Conservation (phyloP, 2,113 vertebrate species). For the Phyllostomus discolor region DNA sequence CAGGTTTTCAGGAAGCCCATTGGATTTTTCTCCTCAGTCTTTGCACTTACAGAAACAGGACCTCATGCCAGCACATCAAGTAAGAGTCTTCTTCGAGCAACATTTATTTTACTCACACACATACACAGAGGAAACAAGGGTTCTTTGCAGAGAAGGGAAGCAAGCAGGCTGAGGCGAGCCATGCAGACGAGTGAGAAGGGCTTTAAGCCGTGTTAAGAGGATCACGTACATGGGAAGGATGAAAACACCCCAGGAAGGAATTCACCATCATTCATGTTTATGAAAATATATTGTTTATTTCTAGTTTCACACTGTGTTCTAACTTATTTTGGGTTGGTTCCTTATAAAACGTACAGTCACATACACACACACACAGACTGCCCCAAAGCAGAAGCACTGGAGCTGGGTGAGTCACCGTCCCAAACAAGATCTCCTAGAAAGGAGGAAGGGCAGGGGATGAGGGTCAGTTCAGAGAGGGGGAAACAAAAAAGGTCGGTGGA, state of each 20-base stretch:
- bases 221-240: neutral
- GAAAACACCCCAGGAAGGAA: neutral
- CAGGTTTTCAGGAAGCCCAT: neutral
- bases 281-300: neutral
- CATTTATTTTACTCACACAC: neutral
- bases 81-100: neutral
- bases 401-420: neutral
- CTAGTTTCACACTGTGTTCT: neutral
- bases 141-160: neutral
- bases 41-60: neutral
- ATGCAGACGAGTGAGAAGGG: neutral
- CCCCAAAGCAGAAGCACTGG: neutral
- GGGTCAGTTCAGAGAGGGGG: too few relatives aligned
- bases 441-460: neutral
- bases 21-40: constrained; percentile 2
- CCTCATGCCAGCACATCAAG: neutral
- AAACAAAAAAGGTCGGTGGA: too few relatives aligned
- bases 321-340: neutral
- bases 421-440: neutral
- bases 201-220: neutral
- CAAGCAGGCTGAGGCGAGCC: neutral
- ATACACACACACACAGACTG: neutral
- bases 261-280: neutral
- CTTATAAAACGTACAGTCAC: neutral
- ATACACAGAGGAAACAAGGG: neutral